Evolutionary conservation across 2,113 vertebrate species (phyloP).

Genomic region (Rhinogobius similis): DNA sequence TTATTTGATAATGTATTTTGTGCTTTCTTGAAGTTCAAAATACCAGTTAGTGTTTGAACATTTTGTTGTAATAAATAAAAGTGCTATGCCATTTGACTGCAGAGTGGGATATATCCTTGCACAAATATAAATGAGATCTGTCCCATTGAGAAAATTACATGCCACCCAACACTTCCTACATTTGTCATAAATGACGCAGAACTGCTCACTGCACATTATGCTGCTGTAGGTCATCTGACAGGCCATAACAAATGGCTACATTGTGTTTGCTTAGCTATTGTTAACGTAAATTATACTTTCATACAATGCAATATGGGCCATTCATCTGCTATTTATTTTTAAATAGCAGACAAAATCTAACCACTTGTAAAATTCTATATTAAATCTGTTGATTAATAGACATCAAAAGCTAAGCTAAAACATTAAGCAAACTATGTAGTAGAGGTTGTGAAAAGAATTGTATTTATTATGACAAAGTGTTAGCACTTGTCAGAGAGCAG

Average conservation of each 20-base stretch:
- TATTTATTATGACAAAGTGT: background rate
- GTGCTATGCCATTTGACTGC: background rate
- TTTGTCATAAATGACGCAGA: constrained; percentile 57
- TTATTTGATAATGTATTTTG: background rate
- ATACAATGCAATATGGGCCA: background rate
- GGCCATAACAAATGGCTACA: constrained; percentile 39
- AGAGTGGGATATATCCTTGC: background rate
- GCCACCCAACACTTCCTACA: constrained; percentile 55
- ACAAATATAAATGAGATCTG: constrained; percentile 42
- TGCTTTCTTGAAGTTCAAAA: constrained; percentile 5
- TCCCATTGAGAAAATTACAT: constrained; percentile 62
- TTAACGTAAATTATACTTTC: constrained; percentile 45
- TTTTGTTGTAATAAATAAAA: constrained; percentile 40
- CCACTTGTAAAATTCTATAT: background rate
- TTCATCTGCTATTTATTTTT: background rate
- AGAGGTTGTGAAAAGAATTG: background rate
- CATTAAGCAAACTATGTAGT: background rate
- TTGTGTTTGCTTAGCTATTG: constrained; percentile 45
- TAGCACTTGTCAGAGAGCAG: background rate
- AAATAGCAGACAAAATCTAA: background rate
- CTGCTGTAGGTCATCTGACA: constrained; percentile 45
- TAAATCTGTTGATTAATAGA: background rate
- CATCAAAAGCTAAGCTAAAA: background rate
- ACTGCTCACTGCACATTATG: constrained; percentile 20
- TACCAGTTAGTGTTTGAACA: constrained; percentile 9